Base-by-base conservation (phyloP, 2,113 vertebrate species). In the Ciconia stormi region DNA sequence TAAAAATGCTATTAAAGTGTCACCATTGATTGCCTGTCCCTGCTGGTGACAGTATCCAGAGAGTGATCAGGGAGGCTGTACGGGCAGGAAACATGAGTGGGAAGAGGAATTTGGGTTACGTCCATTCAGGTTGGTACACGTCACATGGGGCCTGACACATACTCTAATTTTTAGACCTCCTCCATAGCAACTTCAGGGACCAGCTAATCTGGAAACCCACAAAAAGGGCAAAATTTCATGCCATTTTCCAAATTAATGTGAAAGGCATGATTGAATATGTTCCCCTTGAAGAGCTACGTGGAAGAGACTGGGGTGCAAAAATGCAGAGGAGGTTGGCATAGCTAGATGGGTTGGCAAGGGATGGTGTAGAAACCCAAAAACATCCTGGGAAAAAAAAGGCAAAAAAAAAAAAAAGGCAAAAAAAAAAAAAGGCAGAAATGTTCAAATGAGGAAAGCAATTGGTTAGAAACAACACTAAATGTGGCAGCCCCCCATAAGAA, bases 201-300 rank as follows among this genome's bases (percentile, higher is more conserved):
- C 50, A 86, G 11, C 46, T 83, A 46, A 62, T 38, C n/a, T 87
- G 69, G 46, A 93, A 93, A 86, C 9, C 27, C 25, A 73, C 19
- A 89, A 81, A 92, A 88, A 53, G 9, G 58, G 25, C 25, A 78
- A 50, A 46, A 76, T 44, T 55, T 69, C 26, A 12, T 52, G 21
- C 5, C 1, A 18, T 77, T 89, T 88, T 47, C 59, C 82, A 73
- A 55, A 56, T 49, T 13, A 72, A 30, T 40, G 66, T 20, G 16
- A 63, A 90, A 63, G n/a, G 27, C 14, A 4, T 40, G 26, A 18
- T 3, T 27, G 12, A 42, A 11, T 12, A 27, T 23, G 22, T 22
- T 73, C 30, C 21, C 71, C 15, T 50, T 74, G 38, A 62, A 74
- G 55, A 62, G 34, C 21, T 63, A 0, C 0, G 1, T 0, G 2